These are phyloP conservation scores for Cephonodes hylas DNA, from an alignment of 2,888 invertebrate species.

Conservation along the genomic window DNA sequence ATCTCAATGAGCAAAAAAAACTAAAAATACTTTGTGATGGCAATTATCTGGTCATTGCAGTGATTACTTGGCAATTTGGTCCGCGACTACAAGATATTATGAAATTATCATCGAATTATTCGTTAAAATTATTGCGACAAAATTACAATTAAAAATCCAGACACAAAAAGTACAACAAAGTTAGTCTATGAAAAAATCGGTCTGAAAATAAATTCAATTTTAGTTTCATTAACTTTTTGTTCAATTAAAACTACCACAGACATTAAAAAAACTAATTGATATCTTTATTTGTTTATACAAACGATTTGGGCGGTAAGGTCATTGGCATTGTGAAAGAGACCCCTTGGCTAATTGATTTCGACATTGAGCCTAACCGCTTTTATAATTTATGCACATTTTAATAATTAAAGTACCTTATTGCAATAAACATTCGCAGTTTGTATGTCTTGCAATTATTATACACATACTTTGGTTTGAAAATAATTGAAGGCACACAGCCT, in stretches of 20 bases:
- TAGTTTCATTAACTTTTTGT: not conserved
- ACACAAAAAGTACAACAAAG: not conserved
- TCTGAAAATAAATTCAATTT: not conserved
- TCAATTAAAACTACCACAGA: not conserved
- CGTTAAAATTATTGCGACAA: no score
- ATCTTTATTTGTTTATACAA: constrained; percentile 5
- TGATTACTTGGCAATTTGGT: no score
- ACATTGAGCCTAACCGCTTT: constrained; percentile 16
- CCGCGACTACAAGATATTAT: no score
- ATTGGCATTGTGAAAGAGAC: not conserved
- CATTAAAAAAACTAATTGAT: not conserved
- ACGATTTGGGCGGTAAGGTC: not conserved
- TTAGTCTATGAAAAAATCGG: not conserved
- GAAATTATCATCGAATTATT: no score
- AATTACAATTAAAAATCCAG: no score
- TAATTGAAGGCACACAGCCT: not conserved
- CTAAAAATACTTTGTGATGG: no score
- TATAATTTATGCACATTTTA: constrained; percentile 23
- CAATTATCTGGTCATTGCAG: no score
- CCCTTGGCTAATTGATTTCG: constrained; percentile 20
- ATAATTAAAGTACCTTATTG: constrained; percentile 19
- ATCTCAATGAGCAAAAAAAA: no score
- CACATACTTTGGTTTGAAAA: no score
- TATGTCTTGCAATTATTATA: not conserved
- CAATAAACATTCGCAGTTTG: constrained; percentile 15